Evolutionary conservation across 1,140 invertebrate genomes (phyloP).

Genomic region (Hesperophylax magnus): DNA sequence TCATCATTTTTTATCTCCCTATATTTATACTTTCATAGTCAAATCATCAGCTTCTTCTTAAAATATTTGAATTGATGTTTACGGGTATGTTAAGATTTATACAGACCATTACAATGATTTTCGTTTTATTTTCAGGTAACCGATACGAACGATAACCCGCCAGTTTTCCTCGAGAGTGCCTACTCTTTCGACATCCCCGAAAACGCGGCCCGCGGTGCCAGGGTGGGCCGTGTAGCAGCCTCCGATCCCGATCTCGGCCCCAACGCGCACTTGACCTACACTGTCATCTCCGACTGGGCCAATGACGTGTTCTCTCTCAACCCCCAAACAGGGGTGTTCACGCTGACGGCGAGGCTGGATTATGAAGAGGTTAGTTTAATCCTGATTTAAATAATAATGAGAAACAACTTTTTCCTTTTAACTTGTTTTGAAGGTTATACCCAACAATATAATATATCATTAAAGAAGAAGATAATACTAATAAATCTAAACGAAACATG

Average conservation of each 20-base stretch:
- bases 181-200: slow-evolving; percentile 94
- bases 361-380: slow-evolving; percentile 87
- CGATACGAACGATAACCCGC: slow-evolving; percentile 95
- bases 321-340: slow-evolving; percentile 90
- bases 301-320: slow-evolving; percentile 95
- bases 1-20: too few relatives aligned
- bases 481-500: too few relatives aligned
- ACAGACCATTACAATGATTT: neutral
- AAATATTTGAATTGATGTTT: too few relatives aligned
- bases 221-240: slow-evolving; percentile 87
- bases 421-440: too few relatives aligned
- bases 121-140: slow-evolving; percentile 77
- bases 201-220: slow-evolving; percentile 83
- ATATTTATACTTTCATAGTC: too few relatives aligned
- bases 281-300: slow-evolving; percentile 93
- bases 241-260: slow-evolving; percentile 86
- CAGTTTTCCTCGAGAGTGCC: slow-evolving; percentile 85
- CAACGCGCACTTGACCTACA: slow-evolving; percentile 91
- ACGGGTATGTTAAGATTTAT: too few relatives aligned
- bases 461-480: too few relatives aligned
- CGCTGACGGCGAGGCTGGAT: slow-evolving; percentile 88
- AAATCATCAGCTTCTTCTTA: too few relatives aligned
- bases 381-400: too few relatives aligned
- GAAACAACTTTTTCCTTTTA: too few relatives aligned
- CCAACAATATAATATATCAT: too few relatives aligned